Evolutionary conservation across 1,140 invertebrate species (phyloP).

Genomic region (Cherax destructor): DNA sequence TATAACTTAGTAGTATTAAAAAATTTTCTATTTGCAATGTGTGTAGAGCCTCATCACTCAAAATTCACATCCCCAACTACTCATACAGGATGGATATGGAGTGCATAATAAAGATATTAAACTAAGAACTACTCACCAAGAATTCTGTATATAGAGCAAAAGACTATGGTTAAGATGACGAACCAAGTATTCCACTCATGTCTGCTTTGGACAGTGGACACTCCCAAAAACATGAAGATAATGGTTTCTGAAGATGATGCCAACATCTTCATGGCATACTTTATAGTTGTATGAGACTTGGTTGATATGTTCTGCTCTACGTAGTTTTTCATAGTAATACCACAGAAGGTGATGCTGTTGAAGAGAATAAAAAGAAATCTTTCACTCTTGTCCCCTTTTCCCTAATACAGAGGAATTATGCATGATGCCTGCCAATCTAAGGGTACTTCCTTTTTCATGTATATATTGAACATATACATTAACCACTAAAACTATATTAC

Average conservation of each 20-base stretch:
- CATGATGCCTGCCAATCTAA: no score
- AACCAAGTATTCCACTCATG: slow-evolving; percentile 98
- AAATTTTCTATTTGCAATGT: no score
- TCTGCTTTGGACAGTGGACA: slow-evolving; percentile 94
- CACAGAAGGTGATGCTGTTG: slow-evolving; percentile 96
- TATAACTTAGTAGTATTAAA: no score
- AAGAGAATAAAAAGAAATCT: background rate
- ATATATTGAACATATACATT: no score
- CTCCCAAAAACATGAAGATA: slow-evolving; percentile 99
- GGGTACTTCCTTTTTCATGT: no score
- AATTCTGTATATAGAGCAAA: slow-evolving; percentile 94
- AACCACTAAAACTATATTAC: no score
- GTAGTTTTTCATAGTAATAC: slow-evolving; percentile 99
- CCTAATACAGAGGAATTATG: no score
- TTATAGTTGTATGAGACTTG: slow-evolving; percentile 98
- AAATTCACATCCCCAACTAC: no score
- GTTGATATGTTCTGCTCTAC: slow-evolving; percentile 98
- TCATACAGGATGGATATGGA: no score
- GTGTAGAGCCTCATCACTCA: no score
- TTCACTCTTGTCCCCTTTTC: no score
- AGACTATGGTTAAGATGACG: slow-evolving; percentile 93
- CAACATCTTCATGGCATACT: slow-evolving; percentile 99
- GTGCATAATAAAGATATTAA: no score
- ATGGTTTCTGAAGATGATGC: slow-evolving; percentile 97
- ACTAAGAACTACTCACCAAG: slow-evolving; percentile 82